Conservation (phyloP, 2,113 vertebrate genomes). For the Elephas maximus region DNA sequence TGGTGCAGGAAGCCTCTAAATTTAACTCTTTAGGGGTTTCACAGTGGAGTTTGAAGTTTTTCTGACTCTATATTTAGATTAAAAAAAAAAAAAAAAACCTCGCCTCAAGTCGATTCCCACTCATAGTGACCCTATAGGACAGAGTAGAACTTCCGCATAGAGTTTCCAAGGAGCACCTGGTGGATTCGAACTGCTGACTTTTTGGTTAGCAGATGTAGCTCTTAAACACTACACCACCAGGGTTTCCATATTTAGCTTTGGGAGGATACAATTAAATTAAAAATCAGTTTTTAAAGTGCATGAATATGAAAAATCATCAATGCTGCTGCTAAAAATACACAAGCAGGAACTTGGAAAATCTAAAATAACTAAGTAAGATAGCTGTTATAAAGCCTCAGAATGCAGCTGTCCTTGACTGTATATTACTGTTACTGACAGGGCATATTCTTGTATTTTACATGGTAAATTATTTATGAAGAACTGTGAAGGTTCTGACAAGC, state of each 20-base stretch:
- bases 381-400: not conserved
- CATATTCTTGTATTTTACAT: slow-evolving; percentile 8
- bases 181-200: too few species aligned
- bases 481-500: slow-evolving; percentile 34
- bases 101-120: too few species aligned
- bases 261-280: slow-evolving; percentile 45
- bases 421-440: not conserved
- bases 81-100: not conserved
- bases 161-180: too few species aligned
- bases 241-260: not conserved
- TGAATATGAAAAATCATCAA: slow-evolving; percentile 33
- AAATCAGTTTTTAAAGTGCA: slow-evolving; percentile 46
- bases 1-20: slow-evolving; percentile 35
- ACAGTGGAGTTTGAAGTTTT: slow-evolving; percentile 30
- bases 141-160: too few species aligned
- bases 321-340: slow-evolving; percentile 49
- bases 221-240: too few species aligned
- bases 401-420: not conserved
- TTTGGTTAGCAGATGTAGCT: too few species aligned
- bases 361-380: not conserved
- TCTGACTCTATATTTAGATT: not conserved
- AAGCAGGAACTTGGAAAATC: not conserved
- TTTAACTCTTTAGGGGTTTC: slow-evolving; percentile 40
- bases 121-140: too few species aligned
- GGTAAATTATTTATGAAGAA: slow-evolving; percentile 16